These are phyloP conservation scores for Zaprionus capensis DNA, from an alignment of 1,140 invertebrate genomes.

Conservation along the genomic window DNA sequence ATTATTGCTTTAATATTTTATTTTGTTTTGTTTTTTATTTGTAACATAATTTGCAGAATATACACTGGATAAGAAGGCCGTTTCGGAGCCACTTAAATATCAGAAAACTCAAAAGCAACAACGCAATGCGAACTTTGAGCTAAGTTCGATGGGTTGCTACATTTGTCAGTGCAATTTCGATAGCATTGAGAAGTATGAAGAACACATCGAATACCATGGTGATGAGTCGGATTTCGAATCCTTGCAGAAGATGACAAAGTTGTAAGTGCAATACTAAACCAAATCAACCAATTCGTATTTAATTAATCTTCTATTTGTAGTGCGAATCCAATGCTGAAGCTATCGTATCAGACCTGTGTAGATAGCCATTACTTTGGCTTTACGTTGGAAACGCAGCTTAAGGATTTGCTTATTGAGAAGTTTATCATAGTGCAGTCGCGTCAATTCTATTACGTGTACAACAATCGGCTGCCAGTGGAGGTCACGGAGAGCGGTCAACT, in stretches of 20 bases:
- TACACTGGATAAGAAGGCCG: slow-evolving; percentile 48
- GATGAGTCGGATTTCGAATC: slow-evolving; percentile 76
- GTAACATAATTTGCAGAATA: slow-evolving; percentile 39
- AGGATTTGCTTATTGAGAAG: slow-evolving; percentile 68
- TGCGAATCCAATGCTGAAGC: slow-evolving; percentile 42
- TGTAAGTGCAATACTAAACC: slow-evolving; percentile 40
- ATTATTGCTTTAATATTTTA: background rate
- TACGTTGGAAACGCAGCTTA: slow-evolving; percentile 51
- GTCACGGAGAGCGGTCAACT: slow-evolving; percentile 41
- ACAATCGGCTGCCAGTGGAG: slow-evolving; percentile 57
- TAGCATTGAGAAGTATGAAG: slow-evolving; percentile 69
- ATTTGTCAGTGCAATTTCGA: slow-evolving; percentile 74
- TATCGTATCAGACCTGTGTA: slow-evolving; percentile 69
- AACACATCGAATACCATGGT: slow-evolving; percentile 72
- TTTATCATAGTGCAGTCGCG: slow-evolving; percentile 75
- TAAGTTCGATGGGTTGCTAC: slow-evolving; percentile 67
- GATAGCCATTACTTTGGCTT: slow-evolving; percentile 81
- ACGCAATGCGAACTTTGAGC: slow-evolving; percentile 41
- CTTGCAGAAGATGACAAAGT: slow-evolving; percentile 57
- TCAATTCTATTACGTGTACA: slow-evolving; percentile 72
- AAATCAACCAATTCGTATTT: too few relatives aligned
- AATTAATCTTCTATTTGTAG: slow-evolving; percentile 37
- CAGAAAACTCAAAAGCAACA: slow-evolving; percentile 56
- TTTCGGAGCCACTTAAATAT: slow-evolving; percentile 52
- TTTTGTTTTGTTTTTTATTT: background rate